These are phyloP conservation scores for Mallateleia sp. DNA, from an alignment of 2,888 invertebrate species.

Conservation along the genomic window DNA sequence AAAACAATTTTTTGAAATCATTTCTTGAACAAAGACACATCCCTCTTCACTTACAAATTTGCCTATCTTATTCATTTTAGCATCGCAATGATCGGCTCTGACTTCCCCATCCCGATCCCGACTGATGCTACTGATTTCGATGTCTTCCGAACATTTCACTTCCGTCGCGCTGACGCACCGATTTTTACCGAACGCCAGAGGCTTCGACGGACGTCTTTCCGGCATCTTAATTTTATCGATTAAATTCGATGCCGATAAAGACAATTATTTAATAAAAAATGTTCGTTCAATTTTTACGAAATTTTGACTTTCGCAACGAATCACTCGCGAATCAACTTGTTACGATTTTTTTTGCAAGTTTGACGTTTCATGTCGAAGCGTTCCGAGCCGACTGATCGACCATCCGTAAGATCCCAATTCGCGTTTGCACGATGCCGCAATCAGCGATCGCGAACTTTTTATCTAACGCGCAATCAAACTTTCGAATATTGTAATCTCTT, in stretches of 20 bases:
- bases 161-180: background rate
- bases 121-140: constrained; percentile 45
- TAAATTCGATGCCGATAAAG: too few relatives aligned
- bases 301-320: too few relatives aligned
- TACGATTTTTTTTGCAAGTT: background rate
- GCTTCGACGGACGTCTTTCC: constrained; percentile 57
- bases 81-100: constrained; percentile 34
- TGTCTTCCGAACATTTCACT: constrained; percentile 35
- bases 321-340: background rate
- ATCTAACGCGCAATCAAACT: constrained; percentile 58
- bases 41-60: constrained; percentile 42
- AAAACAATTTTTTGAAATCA: too few relatives aligned
- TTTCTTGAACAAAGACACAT: too few relatives aligned
- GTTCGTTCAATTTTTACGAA: too few relatives aligned
- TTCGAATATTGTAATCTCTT: constrained; percentile 54
- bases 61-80: constrained; percentile 27
- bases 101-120: constrained; percentile 32
- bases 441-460: constrained; percentile 40
- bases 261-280: too few relatives aligned
- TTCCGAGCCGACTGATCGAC: constrained; percentile 59
- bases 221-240: constrained; percentile 35
- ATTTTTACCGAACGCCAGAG: constrained; percentile 56
- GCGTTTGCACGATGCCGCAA: constrained; percentile 46
- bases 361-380: constrained; percentile 33
- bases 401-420: constrained; percentile 67